Conservation (phyloP, 2,113 vertebrate species). For the Rallus limicola region DNA sequence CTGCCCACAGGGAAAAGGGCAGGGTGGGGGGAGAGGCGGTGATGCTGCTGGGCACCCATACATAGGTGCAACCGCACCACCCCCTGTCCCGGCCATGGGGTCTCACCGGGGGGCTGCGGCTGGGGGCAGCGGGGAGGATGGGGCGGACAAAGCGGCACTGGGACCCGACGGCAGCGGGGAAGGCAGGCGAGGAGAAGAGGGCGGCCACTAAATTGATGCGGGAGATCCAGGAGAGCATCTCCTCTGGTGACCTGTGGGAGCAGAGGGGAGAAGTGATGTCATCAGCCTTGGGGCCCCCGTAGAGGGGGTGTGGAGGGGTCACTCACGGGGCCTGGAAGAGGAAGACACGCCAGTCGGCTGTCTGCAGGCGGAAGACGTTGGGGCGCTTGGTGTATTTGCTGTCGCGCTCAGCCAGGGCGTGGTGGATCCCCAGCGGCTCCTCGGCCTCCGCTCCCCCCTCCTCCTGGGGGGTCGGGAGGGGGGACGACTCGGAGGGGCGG, state of each 20-base stretch:
- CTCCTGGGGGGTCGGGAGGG: background rate
- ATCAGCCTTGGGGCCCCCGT: background rate
- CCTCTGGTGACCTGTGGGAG: slow-evolving; percentile 73
- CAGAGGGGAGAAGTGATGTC: background rate
- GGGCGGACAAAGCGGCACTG: slow-evolving; percentile 87
- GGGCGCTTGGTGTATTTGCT: slow-evolving; percentile 88
- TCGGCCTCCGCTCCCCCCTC: slow-evolving; percentile 46
- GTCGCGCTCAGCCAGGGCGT: slow-evolving; percentile 86
- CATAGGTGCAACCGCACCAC: background rate
- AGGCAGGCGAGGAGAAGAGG: slow-evolving; percentile 87
- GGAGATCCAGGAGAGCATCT: slow-evolving; percentile 91
- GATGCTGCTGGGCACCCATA: too few species aligned
- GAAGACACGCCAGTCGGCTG: slow-evolving; percentile 89
- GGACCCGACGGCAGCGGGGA: slow-evolving; percentile 89
- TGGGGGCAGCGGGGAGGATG: slow-evolving; percentile 76
- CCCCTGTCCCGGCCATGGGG: too few species aligned
- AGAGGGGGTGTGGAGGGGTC: background rate
- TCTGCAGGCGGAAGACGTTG: slow-evolving; percentile 89
- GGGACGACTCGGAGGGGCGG: background rate
- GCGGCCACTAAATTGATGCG: slow-evolving; percentile 85
- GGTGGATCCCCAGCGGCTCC: slow-evolving; percentile 88
- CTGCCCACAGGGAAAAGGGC: slow-evolving; percentile 50
- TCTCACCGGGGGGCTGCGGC: slow-evolving; percentile 4
- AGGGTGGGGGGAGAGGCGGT: background rate
- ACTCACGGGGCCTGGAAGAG: slow-evolving; percentile 15